phyloP scores from a whole-genome alignment of 2,113 vertebrate genomes.

The Elephantulus edwardii region DNA sequence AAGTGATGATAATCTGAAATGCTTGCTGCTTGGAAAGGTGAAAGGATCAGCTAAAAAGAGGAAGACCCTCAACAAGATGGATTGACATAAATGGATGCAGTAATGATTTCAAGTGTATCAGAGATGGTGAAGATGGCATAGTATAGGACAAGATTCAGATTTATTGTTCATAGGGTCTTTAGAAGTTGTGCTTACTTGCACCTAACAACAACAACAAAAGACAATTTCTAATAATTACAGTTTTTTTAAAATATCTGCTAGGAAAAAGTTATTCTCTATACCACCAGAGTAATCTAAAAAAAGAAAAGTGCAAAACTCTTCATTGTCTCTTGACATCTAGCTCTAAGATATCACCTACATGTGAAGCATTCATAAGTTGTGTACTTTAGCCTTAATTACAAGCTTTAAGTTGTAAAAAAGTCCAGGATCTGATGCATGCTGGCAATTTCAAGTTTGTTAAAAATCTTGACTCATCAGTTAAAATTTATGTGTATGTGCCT shows the following conservation, averaged over 20 bases:
- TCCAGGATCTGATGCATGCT: neutral
- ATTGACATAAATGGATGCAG: too few species aligned
- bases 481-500: neutral
- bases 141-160: too few species aligned
- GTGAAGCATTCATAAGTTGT: neutral
- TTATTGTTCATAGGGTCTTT: too few species aligned
- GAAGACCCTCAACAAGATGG: too few species aligned
- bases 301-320: neutral
- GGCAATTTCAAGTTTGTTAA: neutral
- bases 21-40: too few species aligned
- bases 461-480: neutral
- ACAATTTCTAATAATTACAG: constrained; percentile 8
- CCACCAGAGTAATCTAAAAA: neutral
- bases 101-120: too few species aligned
- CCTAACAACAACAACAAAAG: too few species aligned
- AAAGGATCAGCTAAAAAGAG: too few species aligned
- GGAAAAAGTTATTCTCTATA: neutral
- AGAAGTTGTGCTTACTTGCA: too few species aligned
- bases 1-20: too few species aligned
- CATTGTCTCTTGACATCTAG: neutral
- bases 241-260: neutral
- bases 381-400: neutral
- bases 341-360: neutral
- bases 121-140: too few species aligned
- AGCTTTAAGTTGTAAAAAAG: neutral